Evolutionary conservation across 2,888 invertebrate genomes (phyloP).

Genomic region (Gnatocerus cornutus): DNA sequence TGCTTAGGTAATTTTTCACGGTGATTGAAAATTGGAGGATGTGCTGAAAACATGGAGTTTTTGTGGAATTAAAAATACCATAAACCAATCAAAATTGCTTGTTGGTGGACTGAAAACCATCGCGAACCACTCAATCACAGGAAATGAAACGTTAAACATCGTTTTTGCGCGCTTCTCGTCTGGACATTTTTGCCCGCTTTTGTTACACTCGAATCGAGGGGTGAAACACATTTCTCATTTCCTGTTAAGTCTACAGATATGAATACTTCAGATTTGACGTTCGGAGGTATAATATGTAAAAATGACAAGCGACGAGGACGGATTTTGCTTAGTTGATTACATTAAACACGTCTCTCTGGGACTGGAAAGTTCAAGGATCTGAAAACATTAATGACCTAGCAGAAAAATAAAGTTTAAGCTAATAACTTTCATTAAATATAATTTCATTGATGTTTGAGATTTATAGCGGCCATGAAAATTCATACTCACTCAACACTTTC

Average conservation of each 20-base stretch:
- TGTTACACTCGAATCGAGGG: slow-evolving; percentile 12
- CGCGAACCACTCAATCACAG: slow-evolving; percentile 15
- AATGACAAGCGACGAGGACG: neutral
- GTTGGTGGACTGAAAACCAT: neutral
- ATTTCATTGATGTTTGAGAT: neutral
- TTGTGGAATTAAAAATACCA: neutral
- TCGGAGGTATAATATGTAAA: slow-evolving; percentile 6
- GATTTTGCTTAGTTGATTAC: slow-evolving; percentile 15
- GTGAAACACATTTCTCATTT: neutral
- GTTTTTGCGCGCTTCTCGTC: slow-evolving; percentile 17
- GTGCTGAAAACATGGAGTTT: neutral
- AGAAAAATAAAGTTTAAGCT: neutral
- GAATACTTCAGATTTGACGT: slow-evolving; percentile 13
- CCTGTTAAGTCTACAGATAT: neutral
- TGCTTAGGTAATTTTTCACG: slow-evolving; percentile 3
- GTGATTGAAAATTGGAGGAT: neutral
- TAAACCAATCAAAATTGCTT: neutral
- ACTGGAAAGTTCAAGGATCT: slow-evolving; percentile 4
- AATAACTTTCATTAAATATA: slow-evolving; percentile 15
- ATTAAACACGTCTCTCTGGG: slow-evolving; percentile 9
- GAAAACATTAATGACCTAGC: neutral
- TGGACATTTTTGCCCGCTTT: slow-evolving; percentile 25
- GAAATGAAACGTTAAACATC: slow-evolving; percentile 39
- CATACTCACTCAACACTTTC: slow-evolving; percentile 17
- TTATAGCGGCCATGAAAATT: slow-evolving; percentile 12